Base-by-base conservation (phyloP, 2,888 invertebrate species). In the Caenorhabditis sinica region DNA sequence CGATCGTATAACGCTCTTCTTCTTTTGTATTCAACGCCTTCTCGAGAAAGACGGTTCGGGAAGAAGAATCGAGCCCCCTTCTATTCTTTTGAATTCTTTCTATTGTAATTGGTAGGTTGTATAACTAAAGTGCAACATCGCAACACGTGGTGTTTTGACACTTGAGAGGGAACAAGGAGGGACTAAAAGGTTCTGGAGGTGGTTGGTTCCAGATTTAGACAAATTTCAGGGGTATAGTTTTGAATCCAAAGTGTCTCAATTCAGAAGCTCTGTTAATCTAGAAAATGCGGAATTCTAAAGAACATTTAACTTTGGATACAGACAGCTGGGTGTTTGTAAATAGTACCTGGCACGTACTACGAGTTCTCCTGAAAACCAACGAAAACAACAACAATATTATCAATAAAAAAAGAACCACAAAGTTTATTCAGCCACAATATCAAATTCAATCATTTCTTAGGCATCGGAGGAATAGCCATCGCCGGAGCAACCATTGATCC, bases 51-150 rank as follows among this genome's bases (percentile, higher is more conserved):
- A 61, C 43, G 61, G 69, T 69, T 77, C 77, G 53, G 69, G 60
- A 77, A 61, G 30, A 77, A 61, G 30, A 15, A 28, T 23, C 61
- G 76, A 68, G 69, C 76, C 76, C 40, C 15, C 45, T 23, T 61
- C 30, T 60, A 30, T 65, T 53, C 75, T 76, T 76, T 68, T 76
- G 66, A 76, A 68, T 69, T 75, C 75, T 13, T 61, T 68, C 60
- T 33, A 76, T 76, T 76, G 76, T 76, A 77, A 77, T 77, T 77
- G 77, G 69, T 40, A 69, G 68, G 76, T 69, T 76, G 77, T 77
- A 77, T 77, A 53, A 77, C 69, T 77, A 53, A 76, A 68, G 60
- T 68, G 71, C 61, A 77, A 69, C 69, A 71, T 63, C 33, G 76
- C 75, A 76, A 76, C 75, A 76, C 56, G 66, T 76, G 68, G 25